Base-by-base conservation (phyloP, 2,888 invertebrate species). In the Gandaritis pyraliata region DNA sequence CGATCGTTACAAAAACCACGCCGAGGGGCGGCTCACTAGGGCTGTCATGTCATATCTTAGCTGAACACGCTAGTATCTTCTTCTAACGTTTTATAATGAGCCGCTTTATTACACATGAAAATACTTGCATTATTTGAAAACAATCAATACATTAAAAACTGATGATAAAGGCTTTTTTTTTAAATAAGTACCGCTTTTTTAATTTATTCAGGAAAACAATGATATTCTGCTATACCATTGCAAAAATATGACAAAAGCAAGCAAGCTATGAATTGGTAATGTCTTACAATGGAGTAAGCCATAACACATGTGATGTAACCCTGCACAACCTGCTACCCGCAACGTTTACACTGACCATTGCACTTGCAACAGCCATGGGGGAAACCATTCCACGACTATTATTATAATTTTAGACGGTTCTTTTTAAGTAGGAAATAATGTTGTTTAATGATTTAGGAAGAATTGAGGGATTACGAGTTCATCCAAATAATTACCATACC, bases 1-100 rank as follows among this genome's bases (percentile, higher is more conserved):
- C 71, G 74, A 66, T 81, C 86, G 87, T 87, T 87, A 88, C 87
- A 87, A 88, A 88, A 89, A 88, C 86, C 77, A 71, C 74, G 79
- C 73, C 76, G 74, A 77, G 76, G 80, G 79, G 80, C 77, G 80
- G 65, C 59, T 62, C 59, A 41, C 45, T 58, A 71, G 72, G 70
- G 69, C 55, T 71, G 66, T 46, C 68, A 68, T 70, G 39, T 49
- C 63, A 43, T 51, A 39, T 23, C 36, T 36, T 12, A 49, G 29
- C 29, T 36, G 36, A 45, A 39, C 36, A 45, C 43, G 29, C 15
- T 18, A 1, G 45, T 18, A 33, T 48, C 16, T 54, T 36, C 15
- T 13, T 47, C 58, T 58, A 50, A 58, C n/a, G 52, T 47, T 29
- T 38, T 49, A 30, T 30, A 46, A 48, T 30, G 39, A 55, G 15